Conservation (phyloP, 2,888 invertebrate species). For the Philonicus albiceps region DNA sequence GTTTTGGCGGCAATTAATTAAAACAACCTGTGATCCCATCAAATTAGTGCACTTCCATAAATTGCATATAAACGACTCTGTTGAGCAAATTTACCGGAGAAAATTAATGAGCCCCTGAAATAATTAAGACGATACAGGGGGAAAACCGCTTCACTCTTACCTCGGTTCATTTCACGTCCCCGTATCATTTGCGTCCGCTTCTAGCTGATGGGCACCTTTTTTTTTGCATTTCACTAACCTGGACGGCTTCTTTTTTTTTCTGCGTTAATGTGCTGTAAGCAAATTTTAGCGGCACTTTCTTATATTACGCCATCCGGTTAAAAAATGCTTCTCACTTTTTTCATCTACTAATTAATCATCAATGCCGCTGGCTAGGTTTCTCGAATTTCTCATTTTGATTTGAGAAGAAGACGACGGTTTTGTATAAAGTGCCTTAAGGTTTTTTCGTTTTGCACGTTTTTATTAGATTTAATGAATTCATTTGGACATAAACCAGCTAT, state of each 20-base stretch:
- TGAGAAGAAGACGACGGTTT: not conserved
- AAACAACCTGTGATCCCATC: not conserved
- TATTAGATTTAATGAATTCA: not conserved
- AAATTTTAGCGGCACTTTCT: not conserved
- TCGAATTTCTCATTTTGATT: not conserved
- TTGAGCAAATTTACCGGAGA: not conserved
- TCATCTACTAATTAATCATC: not conserved
- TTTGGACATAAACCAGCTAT: not conserved
- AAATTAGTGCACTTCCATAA: not conserved
- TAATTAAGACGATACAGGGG: not conserved
- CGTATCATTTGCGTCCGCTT: not conserved
- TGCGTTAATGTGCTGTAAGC: not conserved
- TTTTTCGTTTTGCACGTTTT: not conserved
- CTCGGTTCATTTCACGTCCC: not conserved
- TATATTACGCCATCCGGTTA: not conserved
- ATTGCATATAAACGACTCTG: not conserved
- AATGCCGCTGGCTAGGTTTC: not conserved
- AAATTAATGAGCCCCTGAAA: not conserved
- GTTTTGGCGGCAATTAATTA: not conserved
- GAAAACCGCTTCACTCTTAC: not conserved
- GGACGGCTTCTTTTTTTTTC: not conserved
- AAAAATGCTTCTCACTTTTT: not conserved
- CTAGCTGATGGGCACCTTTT: not conserved
- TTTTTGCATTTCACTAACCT: not conserved
- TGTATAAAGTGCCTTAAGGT: not conserved